Evolutionary conservation across 2,797 vertebrate species (phyloP).

Genomic region (Chrysocyon brachyurus): DNA sequence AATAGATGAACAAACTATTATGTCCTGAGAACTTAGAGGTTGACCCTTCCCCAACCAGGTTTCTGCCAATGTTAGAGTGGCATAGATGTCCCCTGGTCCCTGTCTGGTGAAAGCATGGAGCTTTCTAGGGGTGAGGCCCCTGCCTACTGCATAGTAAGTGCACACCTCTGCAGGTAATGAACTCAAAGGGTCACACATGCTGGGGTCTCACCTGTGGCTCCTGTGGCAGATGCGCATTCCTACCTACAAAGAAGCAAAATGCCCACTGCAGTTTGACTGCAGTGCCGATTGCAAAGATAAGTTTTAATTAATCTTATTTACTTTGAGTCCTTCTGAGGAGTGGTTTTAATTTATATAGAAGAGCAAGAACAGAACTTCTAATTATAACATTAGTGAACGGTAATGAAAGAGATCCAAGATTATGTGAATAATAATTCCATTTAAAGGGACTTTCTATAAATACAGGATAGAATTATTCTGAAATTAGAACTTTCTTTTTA

Average conservation of each 20-base stretch:
- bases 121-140: fast-evolving
- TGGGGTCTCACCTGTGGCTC: background rate
- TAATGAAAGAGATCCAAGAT: constrained; percentile 51
- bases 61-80: background rate
- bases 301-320: constrained; percentile 53
- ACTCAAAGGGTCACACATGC: fast-evolving
- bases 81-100: background rate
- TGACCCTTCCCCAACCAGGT: background rate
- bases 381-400: constrained; percentile 30
- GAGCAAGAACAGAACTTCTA: background rate
- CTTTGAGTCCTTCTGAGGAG: constrained; percentile 3
- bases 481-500: constrained; percentile 63
- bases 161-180: no score
- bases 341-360: constrained; percentile 5
- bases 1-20: fast-evolving
- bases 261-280: background rate
- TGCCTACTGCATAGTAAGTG: background rate
- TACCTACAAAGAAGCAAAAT: fast-evolving
- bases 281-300: background rate
- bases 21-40: fast-evolving
- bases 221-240: fast-evolving
- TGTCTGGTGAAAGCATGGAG: no score
- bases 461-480: background rate
- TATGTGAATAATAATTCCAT: constrained; percentile 56
- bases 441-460: constrained; percentile 63